Base-by-base conservation (phyloP, 2,888 invertebrate species). In the Nomada flava region DNA sequence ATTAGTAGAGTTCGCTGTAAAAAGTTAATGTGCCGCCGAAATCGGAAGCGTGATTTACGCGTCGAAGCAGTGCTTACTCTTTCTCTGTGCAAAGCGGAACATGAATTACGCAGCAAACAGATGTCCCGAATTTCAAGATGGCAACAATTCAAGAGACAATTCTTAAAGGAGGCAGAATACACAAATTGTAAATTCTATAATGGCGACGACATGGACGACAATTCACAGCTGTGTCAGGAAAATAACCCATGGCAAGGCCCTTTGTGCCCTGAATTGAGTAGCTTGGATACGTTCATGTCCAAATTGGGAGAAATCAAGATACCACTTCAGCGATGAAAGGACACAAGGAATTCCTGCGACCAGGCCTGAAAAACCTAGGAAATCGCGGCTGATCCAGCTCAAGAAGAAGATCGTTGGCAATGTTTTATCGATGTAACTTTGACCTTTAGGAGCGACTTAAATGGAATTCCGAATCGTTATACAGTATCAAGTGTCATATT, bases 261-360 rank as follows among this genome's bases (percentile, higher is more conserved):
- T n/a, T 71, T 89, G 4, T 94, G 92, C 73, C 95, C 95, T 91
- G 96, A 96, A 93, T 94, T 96, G 91, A 95, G 95, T 92, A 95
- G 95, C 89, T 92, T 96, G 92, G 95, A 96, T 94, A 94, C 94
- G 91, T 96, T 96, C 94, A 96, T 96, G 95, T 95, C 94, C 88
- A 95, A 96, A 93, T 93, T 96, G 91, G 95, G 95, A 91, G 94
- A 94, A 92, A 95, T 96, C 86, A 96, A 96, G 89, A 86, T 89
- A 84, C 91, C 93, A 26, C 82, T 93, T 55, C 91, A 92, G 90
- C 95, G 95, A 90, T 94, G 93, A 89, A 78, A 74, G 20, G 23
- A 42, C 18, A 2, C 2, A 26, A 2, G 18, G 15, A 53, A 63
- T 26, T 36, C 2, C 10, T 36, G 69, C 63, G 36, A 10, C 44